Conservation (phyloP, 1,140 invertebrate species). For the Eurosta solidaginis region DNA sequence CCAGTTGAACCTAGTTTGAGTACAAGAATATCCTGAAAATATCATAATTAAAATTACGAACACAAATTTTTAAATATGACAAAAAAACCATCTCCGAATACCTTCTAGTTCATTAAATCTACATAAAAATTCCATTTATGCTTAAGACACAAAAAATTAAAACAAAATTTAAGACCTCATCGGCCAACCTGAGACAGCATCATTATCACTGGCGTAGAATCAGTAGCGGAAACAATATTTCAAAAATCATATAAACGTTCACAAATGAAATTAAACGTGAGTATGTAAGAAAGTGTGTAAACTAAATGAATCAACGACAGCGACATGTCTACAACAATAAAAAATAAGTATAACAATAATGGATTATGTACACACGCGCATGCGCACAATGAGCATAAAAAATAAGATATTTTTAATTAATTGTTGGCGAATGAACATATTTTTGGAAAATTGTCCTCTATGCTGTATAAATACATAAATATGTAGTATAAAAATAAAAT, state of each 20-base stretch:
- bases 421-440: constrained; percentile 10
- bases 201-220: constrained; percentile 13
- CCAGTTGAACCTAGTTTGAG: too few relatives aligned
- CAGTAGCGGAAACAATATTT: constrained; percentile 20
- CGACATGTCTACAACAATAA: not conserved
- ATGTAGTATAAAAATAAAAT: too few relatives aligned
- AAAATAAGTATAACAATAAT: not conserved
- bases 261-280: not conserved
- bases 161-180: not conserved
- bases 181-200: not conserved
- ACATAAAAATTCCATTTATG: constrained; percentile 27
- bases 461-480: not conserved
- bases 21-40: too few relatives aligned
- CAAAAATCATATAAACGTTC: not conserved
- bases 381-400: not conserved
- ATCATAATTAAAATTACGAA: too few relatives aligned
- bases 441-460: not conserved
- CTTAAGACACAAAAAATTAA: not conserved
- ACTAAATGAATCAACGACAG: not conserved
- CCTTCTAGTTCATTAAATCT: constrained; percentile 20
- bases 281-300: not conserved
- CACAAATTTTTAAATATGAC: too few relatives aligned
- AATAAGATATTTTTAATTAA: constrained; percentile 27
- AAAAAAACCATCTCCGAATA: too few relatives aligned
- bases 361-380: not conserved